These are phyloP conservation scores for Pseudolycoriella hygida DNA, from an alignment of 2,888 invertebrate species.

Conservation along the genomic window DNA sequence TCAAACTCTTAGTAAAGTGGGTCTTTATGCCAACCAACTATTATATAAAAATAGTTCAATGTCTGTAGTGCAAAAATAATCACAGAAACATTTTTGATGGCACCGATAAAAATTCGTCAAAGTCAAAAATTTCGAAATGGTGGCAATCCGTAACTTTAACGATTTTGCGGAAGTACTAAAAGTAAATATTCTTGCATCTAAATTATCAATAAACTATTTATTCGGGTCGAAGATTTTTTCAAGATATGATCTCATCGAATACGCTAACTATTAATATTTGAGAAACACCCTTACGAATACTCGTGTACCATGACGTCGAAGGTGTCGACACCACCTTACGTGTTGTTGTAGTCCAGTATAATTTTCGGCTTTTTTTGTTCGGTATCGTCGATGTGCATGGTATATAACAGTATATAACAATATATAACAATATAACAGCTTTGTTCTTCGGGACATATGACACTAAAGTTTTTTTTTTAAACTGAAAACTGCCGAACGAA, in stretches of 20 bases:
- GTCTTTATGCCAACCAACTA: too few species aligned
- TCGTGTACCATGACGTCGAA: neutral
- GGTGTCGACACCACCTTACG: conserved; percentile 4
- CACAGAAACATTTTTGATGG: too few species aligned
- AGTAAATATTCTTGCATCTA: too few species aligned
- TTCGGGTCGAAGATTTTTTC: neutral
- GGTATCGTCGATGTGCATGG: neutral
- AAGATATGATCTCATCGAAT: too few species aligned
- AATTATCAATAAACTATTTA: too few species aligned
- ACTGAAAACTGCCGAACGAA: neutral
- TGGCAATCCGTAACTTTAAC: too few species aligned
- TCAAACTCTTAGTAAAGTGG: too few species aligned
- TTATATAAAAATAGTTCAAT: too few species aligned
- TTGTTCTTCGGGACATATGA: neutral
- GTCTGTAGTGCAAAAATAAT: too few species aligned
- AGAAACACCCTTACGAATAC: neutral
- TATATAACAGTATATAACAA: conserved; percentile 4
- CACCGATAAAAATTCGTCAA: neutral
- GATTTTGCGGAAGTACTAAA: too few species aligned
- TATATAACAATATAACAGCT: conserved; percentile 3
- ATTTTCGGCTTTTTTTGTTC: conserved; percentile 3
- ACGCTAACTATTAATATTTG: neutral
- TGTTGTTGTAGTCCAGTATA: neutral
- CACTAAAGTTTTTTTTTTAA: neutral
- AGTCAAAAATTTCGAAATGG: neutral